phyloP scores from a whole-genome alignment of 2,797 vertebrate genomes.

The Monodelphis domestica region DNA sequence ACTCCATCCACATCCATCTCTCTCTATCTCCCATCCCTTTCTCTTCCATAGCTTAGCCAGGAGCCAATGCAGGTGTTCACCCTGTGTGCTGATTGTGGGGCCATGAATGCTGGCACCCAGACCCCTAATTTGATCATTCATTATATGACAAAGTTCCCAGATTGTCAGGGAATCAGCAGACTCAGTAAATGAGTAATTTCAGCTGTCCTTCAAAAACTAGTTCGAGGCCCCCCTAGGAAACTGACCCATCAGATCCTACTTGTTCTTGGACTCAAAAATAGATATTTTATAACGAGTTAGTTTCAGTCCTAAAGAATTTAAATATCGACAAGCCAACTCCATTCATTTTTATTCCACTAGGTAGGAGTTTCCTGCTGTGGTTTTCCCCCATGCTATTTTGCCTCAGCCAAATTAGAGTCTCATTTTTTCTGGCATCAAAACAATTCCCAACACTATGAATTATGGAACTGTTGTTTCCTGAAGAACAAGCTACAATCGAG shows the following conservation, averaged over 20 bases:
- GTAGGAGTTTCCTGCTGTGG: slow-evolving; percentile 13
- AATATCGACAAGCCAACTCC: background rate
- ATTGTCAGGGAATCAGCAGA: background rate
- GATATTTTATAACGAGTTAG: slow-evolving; percentile 26
- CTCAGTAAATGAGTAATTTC: background rate
- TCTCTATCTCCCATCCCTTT: background rate
- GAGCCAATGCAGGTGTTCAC: background rate
- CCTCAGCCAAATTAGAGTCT: slow-evolving; percentile 71
- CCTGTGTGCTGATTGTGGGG: background rate
- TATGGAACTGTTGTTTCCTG: slow-evolving; percentile 66
- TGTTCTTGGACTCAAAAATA: background rate
- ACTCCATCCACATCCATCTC: background rate
- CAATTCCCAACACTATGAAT: slow-evolving; percentile 78
- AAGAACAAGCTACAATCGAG: slow-evolving; percentile 40
- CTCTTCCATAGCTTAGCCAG: background rate
- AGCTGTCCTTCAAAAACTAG: background rate
- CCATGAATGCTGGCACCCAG: background rate
- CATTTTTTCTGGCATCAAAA: slow-evolving; percentile 74
- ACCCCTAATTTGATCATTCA: background rate
- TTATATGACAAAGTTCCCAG: background rate
- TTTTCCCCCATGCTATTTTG: background rate
- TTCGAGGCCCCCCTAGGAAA: background rate
- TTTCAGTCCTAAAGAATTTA: slow-evolving; percentile 25
- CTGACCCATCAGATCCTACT: background rate
- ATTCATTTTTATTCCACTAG: slow-evolving; percentile 33